Base-by-base conservation (phyloP, 2,888 invertebrate species). In the Laothoe populi region DNA sequence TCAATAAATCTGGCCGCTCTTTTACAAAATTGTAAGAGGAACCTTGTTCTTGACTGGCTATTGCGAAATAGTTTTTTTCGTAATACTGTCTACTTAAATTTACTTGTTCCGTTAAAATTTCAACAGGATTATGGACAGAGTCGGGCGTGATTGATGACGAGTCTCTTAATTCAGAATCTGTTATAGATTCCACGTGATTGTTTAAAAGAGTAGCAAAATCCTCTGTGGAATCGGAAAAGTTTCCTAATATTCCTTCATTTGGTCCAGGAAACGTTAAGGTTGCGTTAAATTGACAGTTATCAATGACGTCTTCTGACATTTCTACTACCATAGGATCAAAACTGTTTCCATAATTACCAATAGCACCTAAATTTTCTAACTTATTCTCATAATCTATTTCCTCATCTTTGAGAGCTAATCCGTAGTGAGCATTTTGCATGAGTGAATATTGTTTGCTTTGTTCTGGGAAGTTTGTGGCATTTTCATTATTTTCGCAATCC, bases 291-390 rank as follows among this genome's bases (percentile, higher is more conserved):
- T 97, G 97, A 58, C 96, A 91, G 35, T 96, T 96, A 85, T 97
- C 97, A 44, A 97, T 96, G 0, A 95, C 95, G 26, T 95, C 94
- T 42, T 95, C 95, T 38, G 95, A 96, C 93, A 97, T 95, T 78
- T 97, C 97, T 13, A 96, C 96, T 94, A 97, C 97, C 94, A 97
- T 96, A 5, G 96, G 95, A 72, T 96, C 96, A 74, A 96, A 96
- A 71, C 94, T 94, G 44, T 94, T 93, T 44, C 94, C 94, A 70
- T 95, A 90, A 65, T 94, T 90, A 64, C 95, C 95, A 65, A 93
- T 90, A 53, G 89, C 84, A 70, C 93, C 94, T 83, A 94, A 94
- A 75, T 96, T 96, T 78, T 96, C 96, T 68, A 96, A 93, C 88
- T 96, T 96, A 35, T 93, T 94, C 74, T 96, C 96, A 83, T 96